Base-by-base conservation (phyloP, 2,113 vertebrate species). In the Ancistrus triradiatus region DNA sequence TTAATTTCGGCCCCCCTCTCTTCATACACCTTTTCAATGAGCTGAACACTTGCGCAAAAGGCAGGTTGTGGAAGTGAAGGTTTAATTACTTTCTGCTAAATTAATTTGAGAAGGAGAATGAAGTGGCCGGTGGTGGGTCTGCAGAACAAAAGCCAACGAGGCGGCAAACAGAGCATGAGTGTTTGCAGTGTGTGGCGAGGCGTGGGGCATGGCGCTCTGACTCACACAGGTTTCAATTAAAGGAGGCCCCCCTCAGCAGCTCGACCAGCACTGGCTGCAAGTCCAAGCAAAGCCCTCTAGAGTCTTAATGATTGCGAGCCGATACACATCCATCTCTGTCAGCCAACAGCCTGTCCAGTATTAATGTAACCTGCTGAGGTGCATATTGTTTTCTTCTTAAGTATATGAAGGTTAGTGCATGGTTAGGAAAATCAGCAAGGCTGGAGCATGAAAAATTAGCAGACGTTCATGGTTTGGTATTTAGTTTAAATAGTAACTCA, bases 51-150 rank as follows among this genome's bases (percentile, higher is more conserved):
- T 74, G 76, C 68, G 65, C 73, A 62, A 63, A 49, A 70, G 72
- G 79, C 81, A 72, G 76, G 76, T 79, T 76, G 69, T 80, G 69
- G 70, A 83, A 79, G 83, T 79, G 81, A 81, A 83, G 83, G 75
- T 87, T 88, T 89, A 86, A 89, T 89, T 86, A 87, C 81, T 84
- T 89, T 88, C 77, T 83, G 83, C 81, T 84, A 85, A 88, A 88
- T 86, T 87, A 86, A 89, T 88, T 69, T 83, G 86, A 85, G 74
- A 74, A 69, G 79, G 79, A 71, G 78, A 85, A 85, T 86, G 83
- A 72, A 66, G 63, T 72, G 63, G 69, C 68, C 79, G 80, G 74
- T 72, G 80, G 75, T 77, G 55, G 79, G 79, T 66, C 61, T 68
- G 17, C 24, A 73, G 81, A 84, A 87, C 81, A 85, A 84, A 86